Percentiles rank a stretch among this genome's conserved stretches.
phyloP scores from a whole-genome alignment of 2,888 invertebrate genomes.

The Koerneria pararmatus region DNA sequence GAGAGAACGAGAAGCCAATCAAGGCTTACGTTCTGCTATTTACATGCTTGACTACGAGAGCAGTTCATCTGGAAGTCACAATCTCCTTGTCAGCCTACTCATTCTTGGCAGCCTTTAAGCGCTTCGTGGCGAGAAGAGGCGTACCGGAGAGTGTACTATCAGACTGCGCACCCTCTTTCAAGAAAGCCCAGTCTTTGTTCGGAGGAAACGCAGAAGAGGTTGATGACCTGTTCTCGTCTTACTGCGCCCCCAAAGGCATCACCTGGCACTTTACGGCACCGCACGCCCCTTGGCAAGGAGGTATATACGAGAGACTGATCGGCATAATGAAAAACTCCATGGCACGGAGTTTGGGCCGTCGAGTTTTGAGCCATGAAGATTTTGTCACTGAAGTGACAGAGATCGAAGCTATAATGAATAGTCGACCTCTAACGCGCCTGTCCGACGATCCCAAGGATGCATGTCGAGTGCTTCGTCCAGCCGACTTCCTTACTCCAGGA shows the following conservation, averaged over 20 bases:
- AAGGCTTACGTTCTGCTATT: conserved; percentile 58
- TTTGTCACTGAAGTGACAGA: neutral
- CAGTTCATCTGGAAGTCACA: conserved; percentile 60
- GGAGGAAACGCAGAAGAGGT: neutral
- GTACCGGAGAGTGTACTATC: conserved; percentile 44
- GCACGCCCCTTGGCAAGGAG: conserved; percentile 62
- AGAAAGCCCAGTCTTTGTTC: conserved; percentile 29
- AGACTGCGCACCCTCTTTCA: conserved; percentile 62
- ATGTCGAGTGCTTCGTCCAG: neutral
- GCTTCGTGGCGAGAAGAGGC: conserved; percentile 58
- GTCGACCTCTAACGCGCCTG: too few relatives aligned
- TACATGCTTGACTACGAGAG: conserved; percentile 60
- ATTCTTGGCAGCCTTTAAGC: conserved; percentile 53
- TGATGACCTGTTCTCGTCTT: neutral
- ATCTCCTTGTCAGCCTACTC: conserved; percentile 45
- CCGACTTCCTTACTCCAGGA: conserved; percentile 15
- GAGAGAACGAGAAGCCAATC: conserved; percentile 40
- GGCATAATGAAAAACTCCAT: conserved; percentile 29
- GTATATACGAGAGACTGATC: conserved; percentile 62
- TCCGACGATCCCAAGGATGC: neutral
- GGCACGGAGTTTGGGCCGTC: neutral
- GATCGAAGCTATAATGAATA: conserved; percentile 15
- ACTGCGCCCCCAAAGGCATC: conserved; percentile 27
- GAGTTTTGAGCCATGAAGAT: neutral
- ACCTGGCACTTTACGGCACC: conserved; percentile 60